Base-by-base conservation (phyloP, 2,113 vertebrate genomes). In the Brienomyrus brachyistius region DNA sequence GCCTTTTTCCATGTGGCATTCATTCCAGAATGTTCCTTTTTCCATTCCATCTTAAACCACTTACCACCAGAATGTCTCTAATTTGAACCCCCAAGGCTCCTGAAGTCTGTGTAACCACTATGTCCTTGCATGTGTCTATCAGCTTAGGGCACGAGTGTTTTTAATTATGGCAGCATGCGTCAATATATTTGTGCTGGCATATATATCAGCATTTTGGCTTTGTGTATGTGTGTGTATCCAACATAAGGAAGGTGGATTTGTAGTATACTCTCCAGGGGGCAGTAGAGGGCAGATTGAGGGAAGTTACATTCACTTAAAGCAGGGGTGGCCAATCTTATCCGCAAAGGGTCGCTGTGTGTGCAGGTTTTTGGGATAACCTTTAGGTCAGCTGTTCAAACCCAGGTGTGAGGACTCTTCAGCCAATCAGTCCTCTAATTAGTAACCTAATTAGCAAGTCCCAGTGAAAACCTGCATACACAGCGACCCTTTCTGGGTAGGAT, bases 161-260 rank as follows among this genome's bases (percentile, higher is more conserved):
- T 94, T 93, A 94, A 94, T 94, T 94, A 94, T 93, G 92, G 95
- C 91, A 94, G 90, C 92, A 89, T 91, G 91, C 89, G 87, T 91
- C 88, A 91, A 84, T 90, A 91, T 80, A 82, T 91, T 88, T 91
- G 35, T 92, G 88, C 86, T 91, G 92, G 90, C 93, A 93, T 6
- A 90, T 92, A 91, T 92, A 91, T 92, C 87, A 77, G 89, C 91
- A 70, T 86, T 89, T 91, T 91, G 90, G 59, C 54, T 88, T 17
- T 80, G 56, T 88, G 50, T 77, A 15, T 27, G n/a, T 80, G 50
- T 45, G 74, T 56, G 47, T 89, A 54, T 51, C 86, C 27, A 89
- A 86, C 87, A 88, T 70, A 86, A n/a, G 17, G 80, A 50, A 54
- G 86, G 51, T n/a, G 83, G 48, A 77, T 77, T 92, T 88, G 66